These are phyloP conservation scores for Ctenodactylus gundi DNA, from an alignment of 2,113 vertebrate species.

Conservation along the genomic window DNA sequence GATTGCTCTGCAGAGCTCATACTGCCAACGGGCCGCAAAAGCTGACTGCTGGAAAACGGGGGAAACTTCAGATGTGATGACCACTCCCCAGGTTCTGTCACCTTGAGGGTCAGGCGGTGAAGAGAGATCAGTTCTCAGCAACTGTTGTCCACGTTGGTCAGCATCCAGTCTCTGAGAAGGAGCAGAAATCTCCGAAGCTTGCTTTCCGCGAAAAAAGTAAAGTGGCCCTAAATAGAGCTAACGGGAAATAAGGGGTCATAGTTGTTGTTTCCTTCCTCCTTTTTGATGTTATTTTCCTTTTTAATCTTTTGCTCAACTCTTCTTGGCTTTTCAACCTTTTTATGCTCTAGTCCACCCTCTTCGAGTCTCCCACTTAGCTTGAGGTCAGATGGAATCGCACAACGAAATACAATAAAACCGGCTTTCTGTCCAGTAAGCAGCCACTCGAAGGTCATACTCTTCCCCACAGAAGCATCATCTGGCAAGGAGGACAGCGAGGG, in stretches of 20 bases:
- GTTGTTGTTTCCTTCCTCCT: background rate
- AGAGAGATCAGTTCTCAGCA: fast-evolving
- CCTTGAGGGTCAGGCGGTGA: fast-evolving
- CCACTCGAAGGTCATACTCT: background rate
- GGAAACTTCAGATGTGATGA: no score
- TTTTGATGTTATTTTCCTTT: no score
- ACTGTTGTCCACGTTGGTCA: no score
- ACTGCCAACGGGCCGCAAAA: fast-evolving
- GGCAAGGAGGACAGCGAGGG: fast-evolving
- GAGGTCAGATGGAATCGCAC: background rate
- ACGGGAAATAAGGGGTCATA: no score
- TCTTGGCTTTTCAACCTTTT: background rate
- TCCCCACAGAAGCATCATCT: no score
- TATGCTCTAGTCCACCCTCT: no score
- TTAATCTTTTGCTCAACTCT: background rate
- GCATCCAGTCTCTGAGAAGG: background rate
- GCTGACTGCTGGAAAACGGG: background rate
- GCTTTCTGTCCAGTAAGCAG: background rate
- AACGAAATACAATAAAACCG: background rate
- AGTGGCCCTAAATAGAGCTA: fast-evolving
- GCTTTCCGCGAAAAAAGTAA: background rate
- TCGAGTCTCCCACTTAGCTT: background rate
- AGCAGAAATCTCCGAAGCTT: background rate
- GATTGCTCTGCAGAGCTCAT: background rate
- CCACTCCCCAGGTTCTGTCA: background rate